These are phyloP conservation scores for Heliconius hewitsoni DNA, from an alignment of 1,140 invertebrate species.

Conservation along the genomic window DNA sequence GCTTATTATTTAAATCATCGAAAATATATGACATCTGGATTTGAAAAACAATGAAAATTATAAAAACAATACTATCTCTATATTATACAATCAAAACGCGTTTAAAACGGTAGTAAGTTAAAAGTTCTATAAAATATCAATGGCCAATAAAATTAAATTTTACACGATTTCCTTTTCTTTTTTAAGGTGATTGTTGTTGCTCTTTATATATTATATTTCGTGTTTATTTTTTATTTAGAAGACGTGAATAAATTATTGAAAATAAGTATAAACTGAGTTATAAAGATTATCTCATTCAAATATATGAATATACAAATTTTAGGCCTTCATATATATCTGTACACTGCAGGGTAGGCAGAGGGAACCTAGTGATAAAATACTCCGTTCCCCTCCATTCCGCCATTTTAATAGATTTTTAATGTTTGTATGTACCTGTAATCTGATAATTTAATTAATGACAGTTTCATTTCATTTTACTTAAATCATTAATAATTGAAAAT, in stretches of 20 bases:
- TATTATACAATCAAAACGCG: neutral
- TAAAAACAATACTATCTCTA: neutral
- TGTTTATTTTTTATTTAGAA: neutral
- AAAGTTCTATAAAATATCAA: slow-evolving; percentile 24
- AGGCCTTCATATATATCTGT: too few relatives aligned
- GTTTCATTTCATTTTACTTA: too few relatives aligned
- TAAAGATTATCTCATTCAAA: too few relatives aligned
- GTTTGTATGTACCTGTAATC: too few relatives aligned
- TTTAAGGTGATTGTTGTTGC: neutral
- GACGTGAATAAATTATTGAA: neutral
- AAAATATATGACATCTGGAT: slow-evolving; percentile 6
- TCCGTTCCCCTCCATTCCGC: too few relatives aligned
- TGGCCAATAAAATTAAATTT: slow-evolving; percentile 21
- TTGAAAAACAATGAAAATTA: slow-evolving; percentile 3
- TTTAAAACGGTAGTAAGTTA: slow-evolving; percentile 10
- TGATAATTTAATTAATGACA: too few relatives aligned
- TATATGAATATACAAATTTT: too few relatives aligned
- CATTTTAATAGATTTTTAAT: too few relatives aligned
- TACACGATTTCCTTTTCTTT: slow-evolving; percentile 8
- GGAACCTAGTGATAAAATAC: too few relatives aligned
- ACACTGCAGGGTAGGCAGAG: too few relatives aligned
- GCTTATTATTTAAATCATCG: neutral
- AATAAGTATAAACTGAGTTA: too few relatives aligned
- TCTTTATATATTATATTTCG: neutral
- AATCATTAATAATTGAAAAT: too few relatives aligned